These are phyloP conservation scores for Erythrolamprus reginae DNA, from an alignment of 2,113 vertebrate species.

Conservation along the genomic window DNA sequence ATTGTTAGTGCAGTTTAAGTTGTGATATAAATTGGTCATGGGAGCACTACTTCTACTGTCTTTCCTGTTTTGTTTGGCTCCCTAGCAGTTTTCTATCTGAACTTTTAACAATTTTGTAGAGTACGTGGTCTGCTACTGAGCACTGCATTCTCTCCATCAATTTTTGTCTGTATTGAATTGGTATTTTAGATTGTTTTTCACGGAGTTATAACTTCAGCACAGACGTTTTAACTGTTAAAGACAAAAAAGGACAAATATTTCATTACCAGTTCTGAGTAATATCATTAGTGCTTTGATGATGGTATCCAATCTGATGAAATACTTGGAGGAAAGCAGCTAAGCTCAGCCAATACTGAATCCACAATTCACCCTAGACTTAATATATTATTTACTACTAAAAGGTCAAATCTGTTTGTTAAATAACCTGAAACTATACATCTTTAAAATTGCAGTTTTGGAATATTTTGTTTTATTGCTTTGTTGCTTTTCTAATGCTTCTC, in stretches of 20 bases:
- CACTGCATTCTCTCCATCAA: background rate
- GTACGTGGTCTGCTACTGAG: background rate
- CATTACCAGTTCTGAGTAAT: background rate
- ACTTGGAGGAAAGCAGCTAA: background rate
- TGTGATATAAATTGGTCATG: background rate
- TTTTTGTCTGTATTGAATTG: background rate
- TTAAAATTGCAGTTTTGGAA: background rate
- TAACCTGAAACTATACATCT: background rate
- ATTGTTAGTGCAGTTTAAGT: background rate
- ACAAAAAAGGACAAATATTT: background rate
- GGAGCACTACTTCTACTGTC: background rate
- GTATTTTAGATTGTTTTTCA: background rate
- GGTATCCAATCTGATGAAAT: background rate
- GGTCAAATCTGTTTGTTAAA: background rate
- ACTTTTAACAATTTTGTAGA: background rate
- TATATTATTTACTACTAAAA: background rate
- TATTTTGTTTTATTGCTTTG: background rate
- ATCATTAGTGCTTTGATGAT: background rate
- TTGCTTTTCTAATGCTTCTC: constrained; percentile 2
- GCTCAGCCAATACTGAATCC: background rate
- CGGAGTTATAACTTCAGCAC: background rate
- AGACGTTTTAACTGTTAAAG: background rate
- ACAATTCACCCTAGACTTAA: background rate
- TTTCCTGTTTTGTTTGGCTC: background rate
- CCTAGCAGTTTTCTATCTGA: background rate